Percentiles rank a stretch among this genome's conserved stretches.
Evolutionary conservation across 2,888 invertebrate species (phyloP).

Genomic region (Xestobium rufovillosum): DNA sequence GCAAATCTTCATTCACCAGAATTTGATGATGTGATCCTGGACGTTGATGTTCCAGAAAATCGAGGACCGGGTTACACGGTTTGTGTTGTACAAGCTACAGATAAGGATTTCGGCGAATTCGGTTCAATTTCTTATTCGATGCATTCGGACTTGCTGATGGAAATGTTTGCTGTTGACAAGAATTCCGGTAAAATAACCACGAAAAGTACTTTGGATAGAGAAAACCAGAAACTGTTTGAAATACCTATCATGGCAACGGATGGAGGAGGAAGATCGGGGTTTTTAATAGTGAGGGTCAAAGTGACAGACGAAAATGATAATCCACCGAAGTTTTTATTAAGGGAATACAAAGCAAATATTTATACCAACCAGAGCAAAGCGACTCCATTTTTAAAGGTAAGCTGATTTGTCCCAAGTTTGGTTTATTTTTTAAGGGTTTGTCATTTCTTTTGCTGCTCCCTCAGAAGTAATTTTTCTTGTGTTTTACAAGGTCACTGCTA

Average conservation of each 20-base stretch:
- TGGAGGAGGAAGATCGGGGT: constrained; percentile 69
- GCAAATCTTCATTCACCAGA: constrained; percentile 73
- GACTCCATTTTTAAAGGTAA: constrained; percentile 54
- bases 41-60: constrained; percentile 77
- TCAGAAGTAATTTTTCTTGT: constrained; percentile 21
- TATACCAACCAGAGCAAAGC: constrained; percentile 52
- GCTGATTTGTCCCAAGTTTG: constrained; percentile 19
- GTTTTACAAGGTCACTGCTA: too few relatives aligned
- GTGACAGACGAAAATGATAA: constrained; percentile 82
- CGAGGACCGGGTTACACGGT: constrained; percentile 67
- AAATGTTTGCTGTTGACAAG: constrained; percentile 67
- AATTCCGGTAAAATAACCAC: constrained; percentile 63
- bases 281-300: constrained; percentile 68
- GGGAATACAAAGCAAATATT: constrained; percentile 70
- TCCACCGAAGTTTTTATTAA: constrained; percentile 65
- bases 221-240: constrained; percentile 60
- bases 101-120: constrained; percentile 74
- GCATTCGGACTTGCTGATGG: constrained; percentile 63
- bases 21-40: constrained; percentile 70
- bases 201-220: constrained; percentile 60
- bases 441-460: background rate
- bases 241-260: constrained; percentile 78
- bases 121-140: constrained; percentile 70
- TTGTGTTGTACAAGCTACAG: constrained; percentile 66
- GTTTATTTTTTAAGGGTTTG: too few relatives aligned